phyloP scores from a whole-genome alignment of 64 coral and sea anemone genomes.

The Astreopora myriophthalma region DNA sequence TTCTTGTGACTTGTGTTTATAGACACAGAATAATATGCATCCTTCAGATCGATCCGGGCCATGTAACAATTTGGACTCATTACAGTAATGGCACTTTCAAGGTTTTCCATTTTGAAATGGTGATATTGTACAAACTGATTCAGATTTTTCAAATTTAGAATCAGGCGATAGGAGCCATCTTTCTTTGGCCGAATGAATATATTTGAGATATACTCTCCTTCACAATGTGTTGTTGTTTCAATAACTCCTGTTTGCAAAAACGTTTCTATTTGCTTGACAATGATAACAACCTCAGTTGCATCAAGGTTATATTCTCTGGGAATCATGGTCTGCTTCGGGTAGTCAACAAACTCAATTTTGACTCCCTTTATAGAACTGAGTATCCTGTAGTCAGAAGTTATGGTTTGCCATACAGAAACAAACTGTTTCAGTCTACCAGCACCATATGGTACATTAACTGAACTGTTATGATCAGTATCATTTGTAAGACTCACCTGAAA shows the following conservation, averaged over 20 bases:
- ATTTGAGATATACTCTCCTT: constrained; percentile 56
- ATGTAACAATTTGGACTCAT: constrained; percentile 63
- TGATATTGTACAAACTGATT: constrained; percentile 63
- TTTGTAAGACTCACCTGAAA: too few species aligned
- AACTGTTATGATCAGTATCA: constrained; percentile 5
- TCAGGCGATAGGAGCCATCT: too few species aligned
- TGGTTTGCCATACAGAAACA: constrained; percentile 41
- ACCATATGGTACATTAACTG: constrained; percentile 5
- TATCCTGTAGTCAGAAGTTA: constrained; percentile 60
- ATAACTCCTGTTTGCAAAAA: constrained; percentile 54
- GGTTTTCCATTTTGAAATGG: constrained; percentile 70
- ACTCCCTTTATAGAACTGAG: constrained; percentile 24
- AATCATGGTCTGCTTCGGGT: constrained; percentile 39
- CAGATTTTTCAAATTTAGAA: too few species aligned
- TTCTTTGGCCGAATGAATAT: too few species aligned
- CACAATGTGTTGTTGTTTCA: constrained; percentile 22
- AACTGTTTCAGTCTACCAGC: constrained; percentile 68
- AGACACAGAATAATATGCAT: constrained; percentile 64
- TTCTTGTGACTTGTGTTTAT: constrained; percentile 25
- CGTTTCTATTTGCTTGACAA: constrained; percentile 30
- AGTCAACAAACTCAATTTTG: constrained; percentile 66
- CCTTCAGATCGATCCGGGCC: constrained; percentile 47
- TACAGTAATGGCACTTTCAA: constrained; percentile 41
- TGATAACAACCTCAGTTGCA: constrained; percentile 28
- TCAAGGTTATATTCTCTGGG: constrained; percentile 23